Evolutionary conservation across 2,888 invertebrate species (phyloP).

Genomic region (Drosophila conformis): DNA sequence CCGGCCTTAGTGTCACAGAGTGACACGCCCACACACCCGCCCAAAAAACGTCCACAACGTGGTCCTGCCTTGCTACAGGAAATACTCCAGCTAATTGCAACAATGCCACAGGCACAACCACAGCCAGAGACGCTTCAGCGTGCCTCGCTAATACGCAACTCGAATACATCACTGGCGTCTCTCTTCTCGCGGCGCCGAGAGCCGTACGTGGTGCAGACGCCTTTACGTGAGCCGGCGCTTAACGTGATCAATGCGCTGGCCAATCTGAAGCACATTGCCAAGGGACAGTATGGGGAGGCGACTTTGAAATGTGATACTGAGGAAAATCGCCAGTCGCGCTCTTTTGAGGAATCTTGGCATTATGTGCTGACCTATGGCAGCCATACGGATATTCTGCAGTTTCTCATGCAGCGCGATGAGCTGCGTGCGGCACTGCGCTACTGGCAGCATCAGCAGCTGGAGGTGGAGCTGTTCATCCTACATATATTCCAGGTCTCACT

Average conservation of each 20-base stretch:
- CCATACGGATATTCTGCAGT: constrained; percentile 90
- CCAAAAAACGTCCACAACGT: constrained; percentile 86
- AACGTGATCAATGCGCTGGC: constrained; percentile 87
- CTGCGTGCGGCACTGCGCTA: constrained; percentile 89
- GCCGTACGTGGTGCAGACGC: constrained; percentile 85
- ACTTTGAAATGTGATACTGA: constrained; percentile 48
- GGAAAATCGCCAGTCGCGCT: constrained; percentile 80
- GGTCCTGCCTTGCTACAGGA: constrained; percentile 90
- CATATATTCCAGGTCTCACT: constrained; percentile 89
- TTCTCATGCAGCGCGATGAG: constrained; percentile 90
- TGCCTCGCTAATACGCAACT: constrained; percentile 82
- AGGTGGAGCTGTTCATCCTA: constrained; percentile 90
- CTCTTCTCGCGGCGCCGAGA: constrained; percentile 85
- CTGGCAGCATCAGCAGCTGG: constrained; percentile 89
- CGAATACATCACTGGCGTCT: constrained; percentile 82
- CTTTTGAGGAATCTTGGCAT: constrained; percentile 92
- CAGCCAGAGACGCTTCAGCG: constrained; percentile 82
- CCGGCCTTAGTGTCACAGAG: neutral
- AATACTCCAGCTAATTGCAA: constrained; percentile 89
- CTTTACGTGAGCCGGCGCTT: constrained; percentile 87
- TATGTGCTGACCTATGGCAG: constrained; percentile 93
- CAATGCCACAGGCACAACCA: constrained; percentile 77
- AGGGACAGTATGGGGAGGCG: constrained; percentile 85
- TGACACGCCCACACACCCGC: constrained; percentile 10
- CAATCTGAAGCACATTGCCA: constrained; percentile 86